Evolutionary conservation across 2,113 vertebrate genomes (phyloP).

Genomic region (Pantherophis guttatus): DNA sequence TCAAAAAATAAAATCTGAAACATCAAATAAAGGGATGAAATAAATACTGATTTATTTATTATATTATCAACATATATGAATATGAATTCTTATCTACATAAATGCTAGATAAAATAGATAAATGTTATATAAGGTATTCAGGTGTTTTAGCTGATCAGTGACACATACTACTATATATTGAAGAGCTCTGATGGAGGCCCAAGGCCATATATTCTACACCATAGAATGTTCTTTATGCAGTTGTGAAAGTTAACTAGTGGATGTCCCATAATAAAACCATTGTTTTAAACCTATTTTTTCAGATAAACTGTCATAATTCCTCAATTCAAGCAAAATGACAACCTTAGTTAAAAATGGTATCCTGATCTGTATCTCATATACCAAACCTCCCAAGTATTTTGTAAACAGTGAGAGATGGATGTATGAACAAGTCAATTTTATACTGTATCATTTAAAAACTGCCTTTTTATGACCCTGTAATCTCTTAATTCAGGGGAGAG

Average conservation of each 20-base stretch:
- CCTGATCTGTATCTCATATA: background rate
- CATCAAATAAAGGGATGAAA: conserved; percentile 39
- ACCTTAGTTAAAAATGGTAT: background rate
- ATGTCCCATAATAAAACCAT: background rate
- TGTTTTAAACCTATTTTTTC: background rate
- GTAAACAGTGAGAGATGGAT: background rate
- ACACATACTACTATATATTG: background rate
- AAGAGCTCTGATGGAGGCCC: background rate
- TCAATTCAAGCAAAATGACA: background rate
- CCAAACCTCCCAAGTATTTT: background rate
- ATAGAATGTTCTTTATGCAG: background rate
- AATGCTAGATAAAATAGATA: background rate
- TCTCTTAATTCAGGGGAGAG: background rate
- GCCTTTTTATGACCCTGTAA: background rate
- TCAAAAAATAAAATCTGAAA: conserved; percentile 44
- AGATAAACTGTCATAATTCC: background rate
- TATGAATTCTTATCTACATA: conserved; percentile 25
- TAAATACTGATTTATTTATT: conserved; percentile 42
- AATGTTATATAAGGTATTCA: conserved; percentile 21
- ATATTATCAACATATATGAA: conserved; percentile 23
- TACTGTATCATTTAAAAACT: background rate
- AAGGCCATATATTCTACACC: background rate
- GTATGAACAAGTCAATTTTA: background rate
- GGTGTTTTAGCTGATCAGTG: background rate
- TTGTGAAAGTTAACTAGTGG: background rate